Conservation (phyloP, 2,113 vertebrate species). For the Platycercus adscitus region DNA sequence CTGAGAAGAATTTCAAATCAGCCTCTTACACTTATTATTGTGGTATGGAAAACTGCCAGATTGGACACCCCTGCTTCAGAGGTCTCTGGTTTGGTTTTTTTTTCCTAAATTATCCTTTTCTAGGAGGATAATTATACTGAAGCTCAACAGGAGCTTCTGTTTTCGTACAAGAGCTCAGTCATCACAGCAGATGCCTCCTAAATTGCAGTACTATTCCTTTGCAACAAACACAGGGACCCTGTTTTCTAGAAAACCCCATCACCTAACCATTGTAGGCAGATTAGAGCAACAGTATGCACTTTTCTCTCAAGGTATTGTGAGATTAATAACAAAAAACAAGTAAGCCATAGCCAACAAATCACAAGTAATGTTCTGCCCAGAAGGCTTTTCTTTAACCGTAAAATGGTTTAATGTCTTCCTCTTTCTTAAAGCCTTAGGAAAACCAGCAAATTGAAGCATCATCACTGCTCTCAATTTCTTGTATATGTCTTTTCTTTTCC, state of each 20-base stretch:
- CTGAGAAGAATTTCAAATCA: not conserved
- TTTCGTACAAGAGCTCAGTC: not conserved
- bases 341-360: not conserved
- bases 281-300: not conserved
- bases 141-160: not conserved
- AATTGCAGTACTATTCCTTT: not conserved
- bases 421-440: conserved; percentile 9
- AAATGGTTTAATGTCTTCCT: not conserved
- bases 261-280: not conserved
- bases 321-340: not conserved
- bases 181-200: not conserved
- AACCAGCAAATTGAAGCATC: not conserved
- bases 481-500: accelerated
- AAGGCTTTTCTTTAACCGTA: conserved; percentile 7
- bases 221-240: not conserved
- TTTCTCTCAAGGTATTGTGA: not conserved
- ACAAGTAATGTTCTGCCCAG: not conserved
- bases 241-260: not conserved
- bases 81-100: not conserved
- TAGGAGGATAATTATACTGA: not conserved
- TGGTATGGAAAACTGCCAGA: not conserved
- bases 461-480: not conserved
- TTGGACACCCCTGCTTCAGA: not conserved
- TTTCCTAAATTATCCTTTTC: not conserved
- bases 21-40: not conserved